Percentiles rank a stretch among this genome's conserved stretches.
Conservation (phyloP, 2,113 vertebrate species). For the Callionymus lyra region DNA sequence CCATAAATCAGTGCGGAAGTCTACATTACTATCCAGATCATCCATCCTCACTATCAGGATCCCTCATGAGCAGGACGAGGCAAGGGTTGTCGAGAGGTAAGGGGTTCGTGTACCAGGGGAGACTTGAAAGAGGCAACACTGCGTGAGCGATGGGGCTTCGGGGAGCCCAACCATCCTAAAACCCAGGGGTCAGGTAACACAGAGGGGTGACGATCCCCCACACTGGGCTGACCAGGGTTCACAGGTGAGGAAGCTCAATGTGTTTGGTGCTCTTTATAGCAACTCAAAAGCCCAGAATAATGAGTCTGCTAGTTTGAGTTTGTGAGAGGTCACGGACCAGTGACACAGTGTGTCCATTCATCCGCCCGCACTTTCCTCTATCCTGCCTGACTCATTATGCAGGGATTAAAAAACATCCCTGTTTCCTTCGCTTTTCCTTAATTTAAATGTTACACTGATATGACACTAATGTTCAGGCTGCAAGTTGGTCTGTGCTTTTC, state of each 20-base stretch:
- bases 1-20: slow-evolving; percentile 83
- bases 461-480: not conserved
- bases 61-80: slow-evolving; percentile 61
- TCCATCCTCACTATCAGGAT: slow-evolving; percentile 18
- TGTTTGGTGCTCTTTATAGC: no score
- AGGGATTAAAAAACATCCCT: no score
- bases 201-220: slow-evolving; percentile 25
- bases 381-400: no score
- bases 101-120: slow-evolving; percentile 41
- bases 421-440: no score
- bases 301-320: no score
- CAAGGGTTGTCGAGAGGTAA: slow-evolving; percentile 49
- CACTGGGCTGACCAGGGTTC: slow-evolving; percentile 22
- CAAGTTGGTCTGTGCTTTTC: slow-evolving; percentile 40
- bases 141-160: slow-evolving; percentile 23
- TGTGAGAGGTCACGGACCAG: no score
- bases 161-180: slow-evolving; percentile 27
- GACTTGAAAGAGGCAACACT: slow-evolving; percentile 15
- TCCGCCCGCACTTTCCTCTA: no score
- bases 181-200: slow-evolving; percentile 25
- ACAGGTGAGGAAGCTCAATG: no score
- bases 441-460: no score
- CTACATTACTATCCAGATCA: slow-evolving; percentile 73
- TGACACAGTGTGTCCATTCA: no score
- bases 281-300: no score